phyloP scores from a whole-genome alignment of 2,888 invertebrate species.

The Brachycybe producta region DNA sequence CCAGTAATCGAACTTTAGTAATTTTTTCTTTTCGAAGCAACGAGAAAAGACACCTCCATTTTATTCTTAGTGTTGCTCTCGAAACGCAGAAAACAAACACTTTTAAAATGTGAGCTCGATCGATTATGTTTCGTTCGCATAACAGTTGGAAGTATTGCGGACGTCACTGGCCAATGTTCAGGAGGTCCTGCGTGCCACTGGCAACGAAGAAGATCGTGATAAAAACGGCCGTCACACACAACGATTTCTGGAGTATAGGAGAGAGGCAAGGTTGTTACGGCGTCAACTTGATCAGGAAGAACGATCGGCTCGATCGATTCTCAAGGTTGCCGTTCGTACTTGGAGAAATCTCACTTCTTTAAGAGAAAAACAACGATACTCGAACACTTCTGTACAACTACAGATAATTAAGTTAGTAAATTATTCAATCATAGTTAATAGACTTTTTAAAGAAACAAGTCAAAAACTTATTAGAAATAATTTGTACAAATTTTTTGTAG shows the following conservation, averaged over 20 bases:
- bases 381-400: constrained; percentile 48
- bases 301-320: constrained; percentile 39
- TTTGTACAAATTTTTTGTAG: background rate
- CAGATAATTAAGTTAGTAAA: constrained; percentile 26
- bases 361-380: constrained; percentile 47
- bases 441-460: constrained; percentile 39
- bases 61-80: background rate
- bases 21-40: background rate
- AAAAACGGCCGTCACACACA: constrained; percentile 22
- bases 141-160: constrained; percentile 33
- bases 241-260: constrained; percentile 20
- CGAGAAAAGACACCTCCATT: background rate
- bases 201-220: constrained; percentile 19
- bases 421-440: background rate
- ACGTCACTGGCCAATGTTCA: constrained; percentile 25
- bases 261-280: constrained; percentile 35
- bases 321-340: constrained; percentile 43
- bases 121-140: background rate
- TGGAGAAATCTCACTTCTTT: constrained; percentile 58
- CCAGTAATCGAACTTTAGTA: background rate
- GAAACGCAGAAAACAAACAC: background rate
- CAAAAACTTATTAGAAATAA: constrained; percentile 29
- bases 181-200: background rate
- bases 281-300: constrained; percentile 44
- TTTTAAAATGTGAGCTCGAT: background rate